A percentile compares a stretch with the other conserved stretches of the same genome.
These are phyloP conservation scores for Pentalonia nigronervosa DNA, from an alignment of 1,140 invertebrate species.

Conservation along the genomic window DNA sequence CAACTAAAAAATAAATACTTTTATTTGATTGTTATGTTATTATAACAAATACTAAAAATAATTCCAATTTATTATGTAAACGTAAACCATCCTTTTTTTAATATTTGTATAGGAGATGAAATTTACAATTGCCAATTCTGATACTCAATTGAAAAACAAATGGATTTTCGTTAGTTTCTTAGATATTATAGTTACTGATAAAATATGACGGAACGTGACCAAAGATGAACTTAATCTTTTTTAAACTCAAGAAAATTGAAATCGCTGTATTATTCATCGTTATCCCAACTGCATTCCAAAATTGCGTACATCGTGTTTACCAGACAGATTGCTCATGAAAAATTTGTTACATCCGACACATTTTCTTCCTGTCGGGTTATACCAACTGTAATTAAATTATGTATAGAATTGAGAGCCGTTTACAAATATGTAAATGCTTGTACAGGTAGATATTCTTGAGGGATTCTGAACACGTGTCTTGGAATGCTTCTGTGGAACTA, in stretches of 20 bases:
- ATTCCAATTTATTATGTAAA: background rate
- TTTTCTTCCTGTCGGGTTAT: slow-evolving; percentile 20
- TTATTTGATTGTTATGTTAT: background rate
- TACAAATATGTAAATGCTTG: slow-evolving; percentile 15
- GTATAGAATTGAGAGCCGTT: background rate
- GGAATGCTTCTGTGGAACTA: background rate
- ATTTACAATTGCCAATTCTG: background rate
- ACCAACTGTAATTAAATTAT: slow-evolving; percentile 29
- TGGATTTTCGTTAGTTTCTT: background rate
- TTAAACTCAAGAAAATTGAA: background rate
- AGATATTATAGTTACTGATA: background rate
- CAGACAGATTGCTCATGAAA: background rate
- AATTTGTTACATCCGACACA: background rate
- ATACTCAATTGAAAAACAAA: background rate
- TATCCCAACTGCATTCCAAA: background rate
- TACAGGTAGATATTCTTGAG: background rate
- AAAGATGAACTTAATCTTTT: background rate
- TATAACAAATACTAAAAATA: background rate
- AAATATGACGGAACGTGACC: background rate
- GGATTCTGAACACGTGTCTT: background rate
- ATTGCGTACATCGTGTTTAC: background rate
- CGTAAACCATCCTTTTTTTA: background rate
- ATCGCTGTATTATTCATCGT: slow-evolving; percentile 16
- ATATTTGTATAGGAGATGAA: background rate
- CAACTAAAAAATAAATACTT: background rate